phyloP scores from a whole-genome alignment of 2,797 vertebrate genomes.

The Sylvilagus floridanus region DNA sequence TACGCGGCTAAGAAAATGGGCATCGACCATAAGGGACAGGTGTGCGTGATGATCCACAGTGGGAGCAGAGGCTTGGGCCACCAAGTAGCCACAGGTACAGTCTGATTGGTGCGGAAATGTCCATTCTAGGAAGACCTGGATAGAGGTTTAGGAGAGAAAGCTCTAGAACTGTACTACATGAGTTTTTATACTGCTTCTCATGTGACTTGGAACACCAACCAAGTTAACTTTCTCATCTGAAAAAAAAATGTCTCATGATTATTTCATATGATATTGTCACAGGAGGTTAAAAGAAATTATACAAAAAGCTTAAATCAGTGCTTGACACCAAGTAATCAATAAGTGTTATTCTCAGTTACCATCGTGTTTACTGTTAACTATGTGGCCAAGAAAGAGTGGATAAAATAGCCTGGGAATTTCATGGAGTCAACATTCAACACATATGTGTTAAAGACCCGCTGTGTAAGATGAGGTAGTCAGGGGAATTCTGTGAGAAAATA shows the following conservation, averaged over 20 bases:
- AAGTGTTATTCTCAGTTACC: not conserved
- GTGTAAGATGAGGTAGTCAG: not conserved
- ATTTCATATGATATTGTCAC: not conserved
- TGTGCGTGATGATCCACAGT: slow-evolving; percentile 99
- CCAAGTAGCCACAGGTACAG: slow-evolving; percentile 97
- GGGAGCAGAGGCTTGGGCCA: slow-evolving; percentile 98
- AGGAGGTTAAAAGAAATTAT: not conserved
- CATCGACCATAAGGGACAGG: slow-evolving; percentile 98
- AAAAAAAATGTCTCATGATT: not conserved
- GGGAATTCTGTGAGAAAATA: not conserved
- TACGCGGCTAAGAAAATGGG: slow-evolving; percentile 99
- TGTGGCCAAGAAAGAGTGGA: not conserved
- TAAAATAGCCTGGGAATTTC: not conserved
- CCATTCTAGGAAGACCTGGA: not conserved
- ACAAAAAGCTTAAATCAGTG: not conserved
- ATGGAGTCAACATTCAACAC: not conserved
- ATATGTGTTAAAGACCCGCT: not conserved
- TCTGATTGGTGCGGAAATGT: not conserved
- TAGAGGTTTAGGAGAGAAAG: slow-evolving; percentile 5
- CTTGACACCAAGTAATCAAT: not conserved
- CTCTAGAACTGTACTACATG: not conserved
- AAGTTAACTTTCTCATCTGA: slow-evolving; percentile 5
- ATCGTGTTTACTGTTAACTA: not conserved
- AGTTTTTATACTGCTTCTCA: not conserved
- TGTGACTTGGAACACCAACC: not conserved